Base-by-base conservation (phyloP, 1,140 invertebrate genomes). In the Brachionus rubens region DNA sequence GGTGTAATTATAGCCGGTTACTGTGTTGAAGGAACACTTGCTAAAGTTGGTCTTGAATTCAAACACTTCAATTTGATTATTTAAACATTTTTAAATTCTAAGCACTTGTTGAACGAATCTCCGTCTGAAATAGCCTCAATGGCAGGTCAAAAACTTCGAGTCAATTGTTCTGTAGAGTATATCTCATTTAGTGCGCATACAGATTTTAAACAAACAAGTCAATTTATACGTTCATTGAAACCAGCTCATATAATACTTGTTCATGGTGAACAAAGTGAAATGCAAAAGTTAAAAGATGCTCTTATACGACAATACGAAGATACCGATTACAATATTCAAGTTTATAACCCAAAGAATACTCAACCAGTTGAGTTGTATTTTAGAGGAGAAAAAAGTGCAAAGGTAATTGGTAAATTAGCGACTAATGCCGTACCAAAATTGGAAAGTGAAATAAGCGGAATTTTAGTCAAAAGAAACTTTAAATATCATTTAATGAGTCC, bases 171-270 rank as follows among this genome's bases (percentile, higher is more conserved):
- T 0, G 96, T 99, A 0, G 95, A 98, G 84, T 99, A 99, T 82
- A 99, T 99, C 79, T 98, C 94, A 0, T 99, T 99, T 85, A 98
- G 96, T 0, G 97, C 97, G 1, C 97, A 99, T 82, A 98, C 96
- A 0, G 97, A 99, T 85, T 99, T 98, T 84, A 91, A 96, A 81
- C 96, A 99, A 86, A 99, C 96, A 0, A 94, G 92, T 24, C 95
- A 98, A 86, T 99, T 99, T 81, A 92, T 99, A 77, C 88, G 93
- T 33, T 89, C 91, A 41, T 85, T 99, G 14, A 94, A 93, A 82
- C 96, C 97, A 16, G 91, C 93, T 0, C 94, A 99, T 86, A 92
- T 99, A 89, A 89, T 97, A 12, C 86, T 99, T 21, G 96, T 99
- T 0, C 96, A 99, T 83, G 96, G 96, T 0, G 97, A 99, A 84